Evolutionary conservation across 2,113 vertebrate species (phyloP), one percentile per base, ranked within the genome.

Genomic region (Trogon surrucura): DNA sequence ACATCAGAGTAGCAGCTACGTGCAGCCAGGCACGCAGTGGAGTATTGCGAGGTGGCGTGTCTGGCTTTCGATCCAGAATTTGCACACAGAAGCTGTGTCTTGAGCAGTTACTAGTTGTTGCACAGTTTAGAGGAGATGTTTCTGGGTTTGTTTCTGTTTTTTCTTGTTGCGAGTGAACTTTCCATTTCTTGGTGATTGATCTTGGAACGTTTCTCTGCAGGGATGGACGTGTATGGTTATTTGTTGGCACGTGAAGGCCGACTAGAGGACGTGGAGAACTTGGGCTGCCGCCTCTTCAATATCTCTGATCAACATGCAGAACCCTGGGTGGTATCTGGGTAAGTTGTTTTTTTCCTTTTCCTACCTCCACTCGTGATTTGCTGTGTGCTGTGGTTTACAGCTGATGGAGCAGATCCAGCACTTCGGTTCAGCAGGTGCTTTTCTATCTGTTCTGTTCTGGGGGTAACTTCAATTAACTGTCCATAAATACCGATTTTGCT

Each of bases 321-420:
- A 60, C 99, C 99, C 38, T 99, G 99, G 99, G 99, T 99, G 64
- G 99, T 99, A 11, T 99, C 99, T 6, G 99, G 99, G 99, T 99
- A 96, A 97, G 97, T 84, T 72, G 72, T 30, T 48, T 58, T 18
- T n/a, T 54, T 50, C 32, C 64, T 50, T 30, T n/a, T 57, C 38
- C 95, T 60, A 27, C 41, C 23, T 53, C 48, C 51, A 2, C 26
- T 77, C 67, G 80, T 2, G 1, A 5, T 90, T 50, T 53, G 32
- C 30, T 80, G 25, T 11, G 4, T 44, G 15, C 6, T 1, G 19
- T 47, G 23, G 20, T 5, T 73, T 75, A 38, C 50, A 73, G 61
- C 3, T 44, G 61, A 21, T 47, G n/a, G 4, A 19, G 21, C 16
- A 23, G 5, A 36, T 34, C 79, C 23, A 41, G 30, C 51, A 57